Evolutionary conservation across 2,797 vertebrate species (phyloP).

Genomic region (Lepus townsendii): DNA sequence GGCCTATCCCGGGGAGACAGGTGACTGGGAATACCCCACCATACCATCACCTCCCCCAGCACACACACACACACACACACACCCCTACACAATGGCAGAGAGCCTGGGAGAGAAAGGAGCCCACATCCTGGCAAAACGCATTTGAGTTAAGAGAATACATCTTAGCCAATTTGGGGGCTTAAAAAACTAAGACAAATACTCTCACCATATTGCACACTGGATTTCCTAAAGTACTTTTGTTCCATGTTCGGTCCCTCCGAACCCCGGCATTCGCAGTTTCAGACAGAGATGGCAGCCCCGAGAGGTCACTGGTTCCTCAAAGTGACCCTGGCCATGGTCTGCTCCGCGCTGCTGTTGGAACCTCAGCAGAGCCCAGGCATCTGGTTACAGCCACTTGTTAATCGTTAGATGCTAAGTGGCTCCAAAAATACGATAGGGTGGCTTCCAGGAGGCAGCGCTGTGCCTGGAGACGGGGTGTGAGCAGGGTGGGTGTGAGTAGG

Average conservation of each 20-base stretch:
- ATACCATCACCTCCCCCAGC: neutral
- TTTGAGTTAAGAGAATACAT: neutral
- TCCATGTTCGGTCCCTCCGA: neutral
- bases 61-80: neutral
- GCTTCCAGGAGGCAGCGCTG: constrained; percentile 26
- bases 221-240: constrained; percentile 9
- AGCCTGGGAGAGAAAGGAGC: neutral
- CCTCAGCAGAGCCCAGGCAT: constrained; percentile 44
- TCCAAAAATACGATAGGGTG: constrained; percentile 47
- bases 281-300: constrained; percentile 26
- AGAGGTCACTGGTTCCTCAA: neutral
- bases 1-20: too few relatives aligned
- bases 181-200: neutral
- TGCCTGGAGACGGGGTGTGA: neutral
- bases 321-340: neutral
- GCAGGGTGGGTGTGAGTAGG: neutral
- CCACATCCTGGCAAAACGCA: neutral
- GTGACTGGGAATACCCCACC: neutral
- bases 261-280: constrained; percentile 17
- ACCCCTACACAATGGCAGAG: neutral
- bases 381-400: constrained; percentile 8
- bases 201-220: neutral
- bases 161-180: constrained; percentile 15
- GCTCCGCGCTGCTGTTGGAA: neutral
- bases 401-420: constrained; percentile 39